These are phyloP conservation scores for Papilio helenus DNA, from an alignment of 1,140 invertebrate genomes.

Conservation along the genomic window DNA sequence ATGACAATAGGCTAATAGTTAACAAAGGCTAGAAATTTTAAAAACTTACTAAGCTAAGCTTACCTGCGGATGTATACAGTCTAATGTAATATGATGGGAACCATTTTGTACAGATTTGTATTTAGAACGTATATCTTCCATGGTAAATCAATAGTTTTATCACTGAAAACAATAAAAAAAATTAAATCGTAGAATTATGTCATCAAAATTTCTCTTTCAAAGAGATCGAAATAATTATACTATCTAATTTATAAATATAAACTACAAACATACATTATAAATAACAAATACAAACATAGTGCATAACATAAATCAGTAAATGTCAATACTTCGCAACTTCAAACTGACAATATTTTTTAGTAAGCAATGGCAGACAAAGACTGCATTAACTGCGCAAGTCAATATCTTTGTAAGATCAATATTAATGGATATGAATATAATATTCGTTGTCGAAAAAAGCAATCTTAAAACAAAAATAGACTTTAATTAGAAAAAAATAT, in stretches of 20 bases:
- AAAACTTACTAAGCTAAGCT: neutral
- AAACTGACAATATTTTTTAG: neutral
- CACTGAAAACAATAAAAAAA: neutral
- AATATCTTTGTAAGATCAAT: constrained; percentile 32
- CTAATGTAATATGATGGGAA: constrained; percentile 74
- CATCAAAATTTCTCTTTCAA: neutral
- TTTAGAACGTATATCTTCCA: constrained; percentile 73
- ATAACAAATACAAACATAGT: neutral
- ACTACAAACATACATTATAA: neutral
- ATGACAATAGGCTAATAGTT: neutral
- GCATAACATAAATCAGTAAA: neutral
- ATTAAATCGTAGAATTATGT: neutral
- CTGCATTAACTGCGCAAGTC: constrained; percentile 29
- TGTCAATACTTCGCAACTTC: neutral
- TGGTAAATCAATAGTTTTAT: constrained; percentile 43
- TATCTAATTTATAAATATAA: neutral
- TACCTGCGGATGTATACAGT: constrained; percentile 77
- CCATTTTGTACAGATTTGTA: constrained; percentile 72
- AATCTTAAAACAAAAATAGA: too few species aligned
- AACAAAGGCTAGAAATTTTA: neutral
- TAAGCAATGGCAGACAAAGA: neutral
- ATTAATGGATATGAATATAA: neutral
- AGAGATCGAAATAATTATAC: neutral
- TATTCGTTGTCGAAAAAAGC: neutral
- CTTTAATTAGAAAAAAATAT: too few species aligned